Percentiles rank a stretch among this genome's conserved stretches.
These are phyloP conservation scores for Dryadula phaetusa DNA, from an alignment of 2,888 invertebrate genomes.

Conservation along the genomic window DNA sequence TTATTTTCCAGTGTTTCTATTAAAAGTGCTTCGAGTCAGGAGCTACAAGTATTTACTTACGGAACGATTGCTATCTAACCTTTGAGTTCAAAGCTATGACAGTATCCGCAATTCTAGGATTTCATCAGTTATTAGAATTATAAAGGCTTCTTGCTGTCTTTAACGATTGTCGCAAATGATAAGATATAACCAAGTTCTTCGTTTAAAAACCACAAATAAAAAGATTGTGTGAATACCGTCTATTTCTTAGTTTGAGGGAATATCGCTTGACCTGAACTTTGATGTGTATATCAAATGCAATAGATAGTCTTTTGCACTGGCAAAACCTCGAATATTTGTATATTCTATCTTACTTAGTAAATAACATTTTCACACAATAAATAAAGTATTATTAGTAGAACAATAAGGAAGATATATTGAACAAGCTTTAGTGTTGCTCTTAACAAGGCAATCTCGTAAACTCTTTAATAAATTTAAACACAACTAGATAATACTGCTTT, in stretches of 20 bases:
- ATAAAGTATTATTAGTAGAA: constrained; percentile 14
- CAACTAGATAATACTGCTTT: constrained; percentile 43
- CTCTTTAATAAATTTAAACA: constrained; percentile 45
- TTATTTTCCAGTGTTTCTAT: not conserved
- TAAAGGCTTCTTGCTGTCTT: not conserved
- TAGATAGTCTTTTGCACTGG: not conserved
- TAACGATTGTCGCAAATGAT: not conserved
- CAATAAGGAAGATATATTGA: constrained; percentile 47
- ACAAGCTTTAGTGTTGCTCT: constrained; percentile 44
- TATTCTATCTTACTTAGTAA: constrained; percentile 3
- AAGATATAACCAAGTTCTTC: not conserved
- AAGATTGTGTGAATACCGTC: not conserved
- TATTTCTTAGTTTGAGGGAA: not conserved
- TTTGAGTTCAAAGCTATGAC: not conserved
- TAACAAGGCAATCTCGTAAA: constrained; percentile 49
- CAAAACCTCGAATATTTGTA: not conserved
- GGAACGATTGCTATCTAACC: not conserved
- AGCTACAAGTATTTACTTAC: not conserved
- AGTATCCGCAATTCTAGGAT: not conserved
- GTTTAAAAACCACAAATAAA: not conserved
- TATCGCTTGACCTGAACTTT: not conserved
- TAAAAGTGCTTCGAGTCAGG: not conserved
- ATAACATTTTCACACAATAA: constrained; percentile 18
- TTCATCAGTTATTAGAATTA: not conserved
- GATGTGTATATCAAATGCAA: not conserved